Evolutionary conservation across 2,797 vertebrate species (phyloP), one percentile per base, ranked within the genome.

Genomic region (Enteromius thamalakanensis): DNA sequence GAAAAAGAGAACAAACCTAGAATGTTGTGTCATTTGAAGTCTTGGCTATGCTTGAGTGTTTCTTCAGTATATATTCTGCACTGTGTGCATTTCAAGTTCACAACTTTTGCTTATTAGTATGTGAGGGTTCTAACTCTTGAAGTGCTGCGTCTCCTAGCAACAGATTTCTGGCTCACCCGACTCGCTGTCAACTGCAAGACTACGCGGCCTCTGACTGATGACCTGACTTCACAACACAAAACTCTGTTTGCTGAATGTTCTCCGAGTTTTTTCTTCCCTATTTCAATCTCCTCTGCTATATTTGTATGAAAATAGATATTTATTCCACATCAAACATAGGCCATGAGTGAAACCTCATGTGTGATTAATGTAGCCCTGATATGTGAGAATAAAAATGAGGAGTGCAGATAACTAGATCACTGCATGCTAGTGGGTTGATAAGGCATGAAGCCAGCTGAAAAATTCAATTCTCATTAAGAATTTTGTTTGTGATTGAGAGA

Each of bases 61-160:
- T 82, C 77, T 77, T 69, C 9, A 17, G 21, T 37, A 51, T 60
- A 80, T 62, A 29, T 42, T 81, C 67, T 81, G 72, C 69, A 47
- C 49, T 42, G 55, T n/a, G 60, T 32, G 79, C 70, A 75, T 74
- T 79, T 82, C 62, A 80, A 67, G 76, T 78, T 87, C 76, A 71
- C 77, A 86, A 77, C 76, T 81, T 84, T 83, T 71, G 49, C 86
- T 82, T 80, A 85, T 85, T 79, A 85, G 80, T 64, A 74, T 76
- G 80, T 85, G 83, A 87, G 67, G 80, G 40, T 76, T 68, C 69
- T 62, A 82, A 67, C 32, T 84, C 76, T 80, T 80, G 45, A 78
- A 86, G 71, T 67, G 74, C 32, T 81, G 83, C 40, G 77, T 84
- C 82, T 87, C 89, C 82, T 84, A 87, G 83, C 87, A 90, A 88